Percentiles rank a stretch among this genome's conserved stretches.
These are phyloP conservation scores for Oligia fasciuncula DNA, from an alignment of 2,888 invertebrate genomes.

Conservation along the genomic window DNA sequence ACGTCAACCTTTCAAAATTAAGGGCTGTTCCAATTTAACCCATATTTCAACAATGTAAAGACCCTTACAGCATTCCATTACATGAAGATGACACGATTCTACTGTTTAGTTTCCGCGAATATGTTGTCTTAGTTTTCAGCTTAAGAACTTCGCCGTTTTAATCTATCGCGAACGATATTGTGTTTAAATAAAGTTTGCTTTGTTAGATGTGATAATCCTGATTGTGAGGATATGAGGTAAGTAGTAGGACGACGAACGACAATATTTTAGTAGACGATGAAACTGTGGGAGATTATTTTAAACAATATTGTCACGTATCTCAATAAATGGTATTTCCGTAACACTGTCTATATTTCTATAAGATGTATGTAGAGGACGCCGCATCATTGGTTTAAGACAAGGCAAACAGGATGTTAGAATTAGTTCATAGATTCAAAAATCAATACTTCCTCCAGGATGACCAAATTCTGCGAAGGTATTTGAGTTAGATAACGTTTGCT, in stretches of 20 bases:
- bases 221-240: constrained; percentile 67
- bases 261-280: constrained; percentile 55
- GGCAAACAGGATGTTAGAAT: constrained; percentile 80
- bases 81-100: constrained; percentile 42
- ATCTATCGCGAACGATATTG: constrained; percentile 67
- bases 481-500: constrained; percentile 85
- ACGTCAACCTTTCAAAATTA: constrained; percentile 56
- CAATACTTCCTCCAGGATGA: constrained; percentile 79
- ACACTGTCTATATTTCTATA: constrained; percentile 47
- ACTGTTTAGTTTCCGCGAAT: constrained; percentile 74
- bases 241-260: constrained; percentile 45
- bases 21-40: constrained; percentile 55
- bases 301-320: constrained; percentile 45
- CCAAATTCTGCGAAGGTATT: constrained; percentile 87
- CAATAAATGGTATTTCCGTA: constrained; percentile 51
- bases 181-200: constrained; percentile 72
- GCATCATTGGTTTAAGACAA: constrained; percentile 69
- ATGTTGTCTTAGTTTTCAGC: constrained; percentile 65
- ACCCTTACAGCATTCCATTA: constrained; percentile 8
- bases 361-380: constrained; percentile 59
- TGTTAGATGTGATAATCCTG: constrained; percentile 74
- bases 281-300: constrained; percentile 50
- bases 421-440: constrained; percentile 77
- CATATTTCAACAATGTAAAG: constrained; percentile 47
- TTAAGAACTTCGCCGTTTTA: constrained; percentile 69